Evolutionary conservation across 1,140 invertebrate species (phyloP).

Genomic region (Bombus affinis): DNA sequence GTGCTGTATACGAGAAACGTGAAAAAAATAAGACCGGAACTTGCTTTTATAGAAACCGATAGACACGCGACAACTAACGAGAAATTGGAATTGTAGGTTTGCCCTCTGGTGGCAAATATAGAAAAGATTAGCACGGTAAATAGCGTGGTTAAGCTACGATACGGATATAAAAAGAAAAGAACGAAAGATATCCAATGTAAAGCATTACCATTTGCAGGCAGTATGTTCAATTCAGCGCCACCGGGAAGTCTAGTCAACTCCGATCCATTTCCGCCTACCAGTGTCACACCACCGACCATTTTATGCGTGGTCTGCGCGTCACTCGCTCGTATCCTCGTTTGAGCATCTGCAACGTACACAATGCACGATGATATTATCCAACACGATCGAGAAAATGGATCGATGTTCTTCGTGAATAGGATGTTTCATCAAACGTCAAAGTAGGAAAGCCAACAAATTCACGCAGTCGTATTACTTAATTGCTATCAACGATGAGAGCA

Average conservation of each 20-base stretch:
- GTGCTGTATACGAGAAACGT: not conserved
- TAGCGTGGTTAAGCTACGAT: no score
- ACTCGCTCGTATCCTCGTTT: slow-evolving; percentile 79
- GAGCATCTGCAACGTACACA: slow-evolving; percentile 69
- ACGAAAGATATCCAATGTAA: not conserved
- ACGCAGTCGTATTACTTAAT: not conserved
- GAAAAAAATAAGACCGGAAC: fast-evolving
- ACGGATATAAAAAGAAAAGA: no score
- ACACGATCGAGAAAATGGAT: not conserved
- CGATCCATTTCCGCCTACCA: slow-evolving; percentile 79
- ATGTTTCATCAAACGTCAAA: not conserved
- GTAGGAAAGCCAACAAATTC: not conserved
- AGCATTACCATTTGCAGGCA: slow-evolving; percentile 79
- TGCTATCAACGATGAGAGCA: no score
- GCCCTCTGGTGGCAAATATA: not conserved
- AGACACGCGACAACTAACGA: not conserved
- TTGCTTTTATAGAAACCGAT: not conserved
- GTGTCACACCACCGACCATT: slow-evolving; percentile 80
- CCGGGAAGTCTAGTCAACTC: slow-evolving; percentile 79
- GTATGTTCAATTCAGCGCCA: slow-evolving; percentile 81
- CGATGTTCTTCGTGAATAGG: not conserved
- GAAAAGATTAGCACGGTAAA: not conserved
- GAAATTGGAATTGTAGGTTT: not conserved
- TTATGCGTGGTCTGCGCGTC: slow-evolving; percentile 79
- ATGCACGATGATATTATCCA: not conserved